Evolutionary conservation across 2,113 vertebrate species (phyloP).

Genomic region (Hypomesus transpacificus): DNA sequence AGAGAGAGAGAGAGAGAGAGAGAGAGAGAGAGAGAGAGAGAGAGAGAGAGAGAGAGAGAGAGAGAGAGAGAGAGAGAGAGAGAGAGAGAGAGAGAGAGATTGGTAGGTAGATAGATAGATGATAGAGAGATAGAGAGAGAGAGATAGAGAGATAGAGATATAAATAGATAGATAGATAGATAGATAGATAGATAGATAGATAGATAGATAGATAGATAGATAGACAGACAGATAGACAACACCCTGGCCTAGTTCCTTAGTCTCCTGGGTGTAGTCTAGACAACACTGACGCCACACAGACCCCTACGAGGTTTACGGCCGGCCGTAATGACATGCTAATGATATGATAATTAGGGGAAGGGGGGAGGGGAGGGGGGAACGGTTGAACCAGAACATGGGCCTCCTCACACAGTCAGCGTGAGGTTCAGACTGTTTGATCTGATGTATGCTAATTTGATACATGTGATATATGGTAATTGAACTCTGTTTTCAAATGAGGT

Average conservation of each 20-base stretch:
- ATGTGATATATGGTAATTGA: conserved; percentile 61
- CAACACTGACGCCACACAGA: conserved; percentile 32
- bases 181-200: background rate
- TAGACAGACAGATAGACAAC: conserved; percentile 14
- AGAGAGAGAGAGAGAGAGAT: conserved; percentile 12
- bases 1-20: conserved; percentile 24
- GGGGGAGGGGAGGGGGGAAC: conserved; percentile 56
- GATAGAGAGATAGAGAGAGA: background rate
- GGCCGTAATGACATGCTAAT: conserved; percentile 52
- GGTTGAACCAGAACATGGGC: conserved; percentile 57
- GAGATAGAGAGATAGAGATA: background rate
- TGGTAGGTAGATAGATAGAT: conserved; percentile 27
- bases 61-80: background rate
- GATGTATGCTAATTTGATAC: conserved; percentile 62
- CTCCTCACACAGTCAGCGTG: conserved; percentile 49
- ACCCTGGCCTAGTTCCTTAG: conserved; percentile 13
- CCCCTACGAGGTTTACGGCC: conserved; percentile 30
- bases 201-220: too few relatives aligned
- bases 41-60: background rate
- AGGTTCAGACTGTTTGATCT: conserved; percentile 56
- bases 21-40: background rate
- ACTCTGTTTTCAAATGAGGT: conserved; percentile 42
- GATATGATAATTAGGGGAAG: conserved; percentile 66
- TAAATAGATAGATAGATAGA: background rate
- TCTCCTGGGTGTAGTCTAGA: conserved; percentile 46